Evolutionary conservation across 1,140 invertebrate genomes (phyloP).

Genomic region (Scaptomyza graminum): DNA sequence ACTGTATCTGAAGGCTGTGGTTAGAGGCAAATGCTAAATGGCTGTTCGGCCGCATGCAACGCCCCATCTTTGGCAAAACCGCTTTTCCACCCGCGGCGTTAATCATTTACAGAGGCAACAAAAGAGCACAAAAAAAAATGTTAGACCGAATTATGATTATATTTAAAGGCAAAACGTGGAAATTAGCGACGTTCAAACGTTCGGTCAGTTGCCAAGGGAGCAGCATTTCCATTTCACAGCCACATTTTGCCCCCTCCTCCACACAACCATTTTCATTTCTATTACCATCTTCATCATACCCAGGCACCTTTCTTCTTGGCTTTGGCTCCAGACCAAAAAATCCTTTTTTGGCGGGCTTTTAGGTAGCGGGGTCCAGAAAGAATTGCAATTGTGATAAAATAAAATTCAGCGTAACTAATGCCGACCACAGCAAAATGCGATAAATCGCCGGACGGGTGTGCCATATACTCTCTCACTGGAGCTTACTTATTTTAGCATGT

Average conservation of each 20-base stretch:
- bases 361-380: constrained; percentile 52
- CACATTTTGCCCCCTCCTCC: neutral
- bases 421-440: constrained; percentile 80
- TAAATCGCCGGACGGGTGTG: constrained; percentile 63
- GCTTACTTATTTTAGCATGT: neutral
- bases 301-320: constrained; percentile 11
- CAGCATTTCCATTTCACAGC: constrained; percentile 1
- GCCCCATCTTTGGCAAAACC: neutral
- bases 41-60: constrained; percentile 8
- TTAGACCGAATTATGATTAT: constrained; percentile 73
- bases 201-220: constrained; percentile 69
- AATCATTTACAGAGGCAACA: constrained; percentile 68
- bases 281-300: constrained; percentile 19
- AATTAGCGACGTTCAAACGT: constrained; percentile 47
- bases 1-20: constrained; percentile 10
- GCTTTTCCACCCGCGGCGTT: constrained; percentile 45
- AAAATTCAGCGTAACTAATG: constrained; percentile 82
- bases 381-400: constrained; percentile 82
- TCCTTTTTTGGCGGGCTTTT: constrained; percentile 5
- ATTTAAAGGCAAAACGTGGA: constrained; percentile 63
- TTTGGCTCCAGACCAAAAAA: constrained; percentile 60
- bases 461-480: constrained; percentile 28
- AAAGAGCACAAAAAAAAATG: constrained; percentile 46
- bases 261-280: constrained; percentile 6
- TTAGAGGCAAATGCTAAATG: constrained; percentile 11